phyloP scores from a whole-genome alignment of 2,797 vertebrate genomes.

The Silurus lanzhouensis region DNA sequence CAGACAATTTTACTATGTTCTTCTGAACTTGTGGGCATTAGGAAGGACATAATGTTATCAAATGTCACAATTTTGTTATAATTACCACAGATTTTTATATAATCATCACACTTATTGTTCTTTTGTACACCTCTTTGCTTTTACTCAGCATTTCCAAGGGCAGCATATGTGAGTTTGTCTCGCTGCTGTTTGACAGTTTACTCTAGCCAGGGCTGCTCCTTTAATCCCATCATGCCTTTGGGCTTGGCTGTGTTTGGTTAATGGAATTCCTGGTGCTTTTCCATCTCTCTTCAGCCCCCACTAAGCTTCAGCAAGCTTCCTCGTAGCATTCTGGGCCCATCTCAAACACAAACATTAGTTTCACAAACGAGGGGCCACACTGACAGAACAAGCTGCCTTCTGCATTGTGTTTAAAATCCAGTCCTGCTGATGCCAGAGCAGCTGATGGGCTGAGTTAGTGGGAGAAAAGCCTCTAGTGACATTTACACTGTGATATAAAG shows the following conservation, averaged over 20 bases:
- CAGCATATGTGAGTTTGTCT: constrained; percentile 1
- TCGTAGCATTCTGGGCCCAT: constrained; percentile 14
- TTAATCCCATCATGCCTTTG: constrained; percentile 43
- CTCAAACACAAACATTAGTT: constrained; percentile 16
- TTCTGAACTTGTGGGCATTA: neutral
- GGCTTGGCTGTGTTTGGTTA: constrained; percentile 53
- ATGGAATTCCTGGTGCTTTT: constrained; percentile 50
- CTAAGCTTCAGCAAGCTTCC: constrained; percentile 16
- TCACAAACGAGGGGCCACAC: constrained; percentile 6
- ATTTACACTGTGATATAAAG: constrained; percentile 22
- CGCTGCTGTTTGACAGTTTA: neutral
- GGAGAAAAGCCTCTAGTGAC: constrained; percentile 11
- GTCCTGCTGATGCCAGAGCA: constrained; percentile 20
- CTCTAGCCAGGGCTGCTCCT: constrained; percentile 4
- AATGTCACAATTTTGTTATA: neutral
- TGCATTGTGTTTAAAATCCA: neutral
- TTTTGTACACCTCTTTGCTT: neutral
- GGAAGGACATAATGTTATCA: neutral
- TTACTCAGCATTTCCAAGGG: no score
- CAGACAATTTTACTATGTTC: constrained; percentile 33
- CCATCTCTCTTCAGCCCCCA: constrained; percentile 10
- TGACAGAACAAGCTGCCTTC: neutral
- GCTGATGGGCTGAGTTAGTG: constrained; percentile 13
- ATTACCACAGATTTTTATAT: neutral
- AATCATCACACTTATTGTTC: neutral